Conservation (phyloP, 2,888 invertebrate genomes). For the Folsomia candida region DNA sequence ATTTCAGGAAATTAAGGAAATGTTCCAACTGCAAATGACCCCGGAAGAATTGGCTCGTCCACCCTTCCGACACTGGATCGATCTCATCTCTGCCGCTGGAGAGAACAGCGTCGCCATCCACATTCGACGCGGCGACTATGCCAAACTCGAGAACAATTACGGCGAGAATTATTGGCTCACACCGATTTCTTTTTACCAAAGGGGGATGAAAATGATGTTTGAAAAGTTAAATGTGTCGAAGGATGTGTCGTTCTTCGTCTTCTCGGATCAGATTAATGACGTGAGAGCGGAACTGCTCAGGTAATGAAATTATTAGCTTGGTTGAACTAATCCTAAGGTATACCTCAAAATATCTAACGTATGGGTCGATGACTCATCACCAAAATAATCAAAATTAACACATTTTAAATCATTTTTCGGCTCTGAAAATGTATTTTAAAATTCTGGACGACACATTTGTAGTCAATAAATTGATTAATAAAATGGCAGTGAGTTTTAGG, state of each 20-base stretch:
- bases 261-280: constrained; percentile 16
- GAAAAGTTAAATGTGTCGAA: background rate
- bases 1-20: background rate
- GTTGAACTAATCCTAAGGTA: too few relatives aligned
- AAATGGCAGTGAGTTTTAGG: too few relatives aligned
- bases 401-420: too few relatives aligned
- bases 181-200: background rate
- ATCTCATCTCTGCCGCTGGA: background rate
- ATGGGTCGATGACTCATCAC: too few relatives aligned
- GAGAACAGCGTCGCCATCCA: background rate
- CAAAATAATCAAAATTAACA: too few relatives aligned
- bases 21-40: background rate
- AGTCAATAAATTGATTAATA: too few relatives aligned
- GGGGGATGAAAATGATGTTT: background rate
- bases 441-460: too few relatives aligned
- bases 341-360: background rate
- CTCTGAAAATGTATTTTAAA: background rate
- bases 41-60: background rate
- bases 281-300: background rate
- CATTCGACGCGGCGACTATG: background rate
- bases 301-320: too few relatives aligned
- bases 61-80: background rate
- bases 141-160: background rate
- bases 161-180: background rate
- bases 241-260: constrained; percentile 18